Base-by-base conservation (phyloP, 2,888 invertebrate genomes). In the Emmelina monodactyla region DNA sequence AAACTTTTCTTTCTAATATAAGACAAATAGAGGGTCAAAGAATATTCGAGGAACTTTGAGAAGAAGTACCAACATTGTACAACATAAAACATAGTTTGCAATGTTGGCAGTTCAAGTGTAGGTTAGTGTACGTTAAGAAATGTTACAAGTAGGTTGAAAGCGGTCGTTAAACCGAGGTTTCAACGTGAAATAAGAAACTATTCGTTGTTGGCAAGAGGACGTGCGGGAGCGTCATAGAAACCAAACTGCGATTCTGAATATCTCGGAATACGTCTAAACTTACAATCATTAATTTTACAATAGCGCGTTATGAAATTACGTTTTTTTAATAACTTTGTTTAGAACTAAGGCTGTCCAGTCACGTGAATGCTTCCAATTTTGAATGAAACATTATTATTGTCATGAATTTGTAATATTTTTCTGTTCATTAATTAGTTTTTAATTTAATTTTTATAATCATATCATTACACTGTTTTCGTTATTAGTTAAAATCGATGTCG, bases 341-440 rank as follows among this genome's bases (percentile, higher is more conserved):
- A 31, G 16, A 6, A 16, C 59, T 64, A 60, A 56, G 56, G 59
- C 58, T 57, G 58, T 50, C 48, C 48, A 63, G 64, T 70, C 69
- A 63, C 67, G 56, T 55, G 62, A 67, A 63, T 65, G 70, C 71
- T 73, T 76, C 71, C 71, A 71, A 54, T 64, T 62, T 55, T 41
- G 41, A 43, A 42, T 42, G 50, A 54, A 50, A 58, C 53, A 50
- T 57, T 57, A 53, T 48, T 59, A 61, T 61, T 67, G 63, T 76
- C 71, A 71, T 68, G 62, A 68, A 59, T 66, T 69, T 62, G 58
- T 62, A 52, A 45, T 47, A 35, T 55, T 54, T 58, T 59, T n/a
- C n/a, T n/a, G 63, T 61, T 64, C 62, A 62, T 68, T 67, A 60
- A 61, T 69, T 69, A 68, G 70, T 62, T 62, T 48, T 58, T 73